phyloP scores from a whole-genome alignment of 2,113 vertebrate genomes.

The Hemichromis elongatus region DNA sequence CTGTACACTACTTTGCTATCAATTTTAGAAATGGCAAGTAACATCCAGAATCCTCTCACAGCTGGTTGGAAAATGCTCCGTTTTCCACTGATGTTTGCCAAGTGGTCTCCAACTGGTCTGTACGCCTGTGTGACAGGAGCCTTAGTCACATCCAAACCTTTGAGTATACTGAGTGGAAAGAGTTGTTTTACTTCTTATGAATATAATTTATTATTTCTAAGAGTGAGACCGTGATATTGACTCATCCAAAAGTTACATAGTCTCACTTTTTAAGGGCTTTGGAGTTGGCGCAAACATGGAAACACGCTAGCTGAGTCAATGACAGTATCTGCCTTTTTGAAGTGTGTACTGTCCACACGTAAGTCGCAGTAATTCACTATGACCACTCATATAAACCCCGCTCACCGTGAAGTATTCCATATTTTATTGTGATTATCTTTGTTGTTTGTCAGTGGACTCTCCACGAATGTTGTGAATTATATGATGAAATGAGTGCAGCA shows the following conservation, averaged over 20 bases:
- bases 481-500: background rate
- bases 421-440: background rate
- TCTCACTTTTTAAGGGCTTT: slow-evolving; percentile 13
- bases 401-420: background rate
- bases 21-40: background rate
- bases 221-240: background rate
- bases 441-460: slow-evolving; percentile 3
- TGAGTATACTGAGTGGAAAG: background rate
- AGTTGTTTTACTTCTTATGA: background rate
- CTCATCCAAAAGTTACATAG: background rate
- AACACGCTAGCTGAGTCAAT: background rate
- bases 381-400: background rate
- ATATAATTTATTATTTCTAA: background rate
- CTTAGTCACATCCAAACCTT: background rate
- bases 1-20: background rate
- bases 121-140: background rate
- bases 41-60: background rate
- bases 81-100: background rate
- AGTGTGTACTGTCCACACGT: slow-evolving; percentile 2
- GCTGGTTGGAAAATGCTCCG: background rate
- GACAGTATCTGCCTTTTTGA: background rate
- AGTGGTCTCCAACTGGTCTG: background rate
- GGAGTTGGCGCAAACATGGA: slow-evolving; percentile 13
- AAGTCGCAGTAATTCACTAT: background rate
- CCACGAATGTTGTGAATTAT: slow-evolving; percentile 2